phyloP scores from a whole-genome alignment of 2,113 vertebrate genomes.

The Manacus vitellinus region DNA sequence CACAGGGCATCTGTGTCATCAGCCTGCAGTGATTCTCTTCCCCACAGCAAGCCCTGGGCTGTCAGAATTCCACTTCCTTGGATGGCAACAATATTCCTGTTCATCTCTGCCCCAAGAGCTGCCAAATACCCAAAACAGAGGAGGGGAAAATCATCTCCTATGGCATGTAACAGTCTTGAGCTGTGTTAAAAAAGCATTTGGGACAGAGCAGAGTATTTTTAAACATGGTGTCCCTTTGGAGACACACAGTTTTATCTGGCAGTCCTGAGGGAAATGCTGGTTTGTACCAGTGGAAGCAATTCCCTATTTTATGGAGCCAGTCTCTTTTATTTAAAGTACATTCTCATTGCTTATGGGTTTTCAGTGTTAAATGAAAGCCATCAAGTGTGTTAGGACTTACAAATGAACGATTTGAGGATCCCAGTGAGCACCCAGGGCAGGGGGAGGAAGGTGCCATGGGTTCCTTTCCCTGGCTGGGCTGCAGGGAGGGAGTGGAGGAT shows the following conservation, averaged over 20 bases:
- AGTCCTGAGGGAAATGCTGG: not conserved
- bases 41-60: not conserved
- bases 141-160: not conserved
- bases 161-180: not conserved
- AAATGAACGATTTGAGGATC: not conserved
- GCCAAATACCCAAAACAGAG: not conserved
- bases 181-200: not conserved
- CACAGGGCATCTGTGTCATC: rapidly evolving
- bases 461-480: not conserved
- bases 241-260: not conserved
- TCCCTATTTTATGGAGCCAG: not conserved
- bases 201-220: not conserved
- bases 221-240: not conserved
- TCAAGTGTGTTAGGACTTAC: not conserved
- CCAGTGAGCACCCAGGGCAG: not conserved
- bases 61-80: not conserved
- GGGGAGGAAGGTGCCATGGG: not conserved
- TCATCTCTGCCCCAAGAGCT: not conserved
- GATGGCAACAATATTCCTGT: not conserved
- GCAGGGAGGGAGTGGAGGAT: no score
- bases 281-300: not conserved
- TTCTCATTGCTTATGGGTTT: not conserved
- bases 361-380: not conserved
- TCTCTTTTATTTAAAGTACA: not conserved
- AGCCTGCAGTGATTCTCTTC: not conserved